Percentiles rank a stretch among this genome's conserved stretches.
These are phyloP conservation scores for Drosophila suzukii DNA, from an alignment of 1,140 invertebrate genomes.

Conservation along the genomic window DNA sequence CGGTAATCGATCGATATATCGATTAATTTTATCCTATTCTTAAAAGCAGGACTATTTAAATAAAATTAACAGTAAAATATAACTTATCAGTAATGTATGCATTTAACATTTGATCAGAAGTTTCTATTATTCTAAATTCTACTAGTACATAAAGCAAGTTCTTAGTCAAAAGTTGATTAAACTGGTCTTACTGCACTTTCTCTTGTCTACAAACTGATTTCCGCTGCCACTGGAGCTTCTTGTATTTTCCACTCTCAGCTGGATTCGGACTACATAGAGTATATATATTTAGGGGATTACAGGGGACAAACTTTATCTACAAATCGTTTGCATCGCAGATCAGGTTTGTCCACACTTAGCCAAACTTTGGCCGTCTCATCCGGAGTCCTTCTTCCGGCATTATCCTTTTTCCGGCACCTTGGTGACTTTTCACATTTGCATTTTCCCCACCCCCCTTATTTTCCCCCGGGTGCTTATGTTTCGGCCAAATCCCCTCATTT, in stretches of 20 bases:
- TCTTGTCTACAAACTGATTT: background rate
- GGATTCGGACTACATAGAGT: background rate
- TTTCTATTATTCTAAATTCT: too few species aligned
- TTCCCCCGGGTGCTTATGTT: conserved; percentile 16
- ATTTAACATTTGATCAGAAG: too few species aligned
- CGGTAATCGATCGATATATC: too few species aligned
- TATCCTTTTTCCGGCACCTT: conserved; percentile 23
- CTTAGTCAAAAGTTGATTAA: background rate
- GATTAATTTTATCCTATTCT: too few species aligned
- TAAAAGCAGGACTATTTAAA: too few species aligned
- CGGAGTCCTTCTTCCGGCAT: conserved; percentile 7
- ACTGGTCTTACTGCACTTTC: background rate
- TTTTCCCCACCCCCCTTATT: background rate
- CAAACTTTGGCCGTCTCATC: conserved; percentile 8
- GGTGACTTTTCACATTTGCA: conserved; percentile 44
- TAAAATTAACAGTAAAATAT: too few species aligned
- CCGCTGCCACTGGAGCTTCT: background rate
- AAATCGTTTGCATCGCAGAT: conserved; percentile 42
- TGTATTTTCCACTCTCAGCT: background rate
- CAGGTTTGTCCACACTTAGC: conserved; percentile 29
- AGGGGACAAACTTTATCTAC: conserved; percentile 19
- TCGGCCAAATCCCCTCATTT: conserved; percentile 21
- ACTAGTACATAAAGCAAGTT: too few species aligned
- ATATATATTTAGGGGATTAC: conserved; percentile 5
- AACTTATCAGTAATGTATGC: too few species aligned